Evolutionary conservation across 2,797 vertebrate genomes (phyloP), one percentile per base, ranked within the genome.

Genomic region (Hippocampus kuda): DNA sequence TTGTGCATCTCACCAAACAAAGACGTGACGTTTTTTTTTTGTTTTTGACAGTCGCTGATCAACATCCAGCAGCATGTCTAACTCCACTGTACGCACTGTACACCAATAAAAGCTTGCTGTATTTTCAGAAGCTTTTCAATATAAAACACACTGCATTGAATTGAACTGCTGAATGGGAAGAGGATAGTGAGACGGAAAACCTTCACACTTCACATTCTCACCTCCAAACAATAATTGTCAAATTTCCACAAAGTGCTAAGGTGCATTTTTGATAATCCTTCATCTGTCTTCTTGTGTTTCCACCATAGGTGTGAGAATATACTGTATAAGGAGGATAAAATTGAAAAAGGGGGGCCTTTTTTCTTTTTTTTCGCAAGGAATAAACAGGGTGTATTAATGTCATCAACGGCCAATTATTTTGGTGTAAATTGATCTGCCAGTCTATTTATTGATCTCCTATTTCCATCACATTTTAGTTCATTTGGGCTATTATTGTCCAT

Each of bases 401-500:
- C 75, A 74, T 69, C 81, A 71, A 75, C 34, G 64, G 78, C 77
- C 80, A 80, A 69, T 70, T 69, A 72, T 82, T 81, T 80, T 74
- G 69, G 70, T 72, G 68, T 84, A 73, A 82, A 82, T 76, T 67
- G 75, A 76, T 69, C 77, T 54, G 83, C 75, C 65, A 77, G 86
- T 85, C 86, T 84, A 84, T 85, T 38, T 88, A 87, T 88, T 82
- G 85, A 87, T 89, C 82, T 75, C 34, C 69, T 70, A 79, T 77
- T 85, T 83, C 69, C 72, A 74, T 77, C 73, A 82, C 73, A 65
- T 6, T 42, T 82, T 81, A 81, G 77, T 79, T 54, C 84, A 75
- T 82, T 80, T 81, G 79, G 59, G 65, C 62, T 51, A 68, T 30
- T 72, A 64, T 46, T 64, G 41, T 64, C 41, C 62, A 78, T 84